phyloP scores from a whole-genome alignment of 2,113 vertebrate species.

The Brachypodius melanocephalos region DNA sequence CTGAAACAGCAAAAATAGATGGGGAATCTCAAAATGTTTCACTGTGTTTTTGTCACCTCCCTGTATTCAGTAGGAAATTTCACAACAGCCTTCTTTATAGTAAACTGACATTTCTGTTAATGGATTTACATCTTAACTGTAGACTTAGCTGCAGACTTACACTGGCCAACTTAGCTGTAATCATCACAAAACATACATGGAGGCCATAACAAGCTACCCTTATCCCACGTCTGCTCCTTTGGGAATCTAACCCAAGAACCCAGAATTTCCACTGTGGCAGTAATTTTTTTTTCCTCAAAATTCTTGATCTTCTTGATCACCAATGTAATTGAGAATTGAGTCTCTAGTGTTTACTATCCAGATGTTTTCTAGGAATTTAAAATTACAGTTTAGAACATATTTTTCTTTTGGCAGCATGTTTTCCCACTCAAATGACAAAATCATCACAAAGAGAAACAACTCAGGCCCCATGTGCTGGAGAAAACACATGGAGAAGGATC shows the following conservation, averaged over 20 bases:
- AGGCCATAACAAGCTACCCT: neutral
- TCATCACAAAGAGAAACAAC: neutral
- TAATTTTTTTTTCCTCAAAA: neutral
- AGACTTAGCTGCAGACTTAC: conserved; percentile 17
- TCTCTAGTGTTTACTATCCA: neutral
- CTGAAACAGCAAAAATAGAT: conserved; percentile 33
- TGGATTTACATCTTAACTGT: neutral
- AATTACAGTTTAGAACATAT: neutral
- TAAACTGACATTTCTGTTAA: conserved; percentile 45
- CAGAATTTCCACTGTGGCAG: neutral
- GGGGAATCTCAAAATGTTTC: conserved; percentile 15
- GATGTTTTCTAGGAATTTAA: neutral
- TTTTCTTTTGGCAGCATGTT: neutral
- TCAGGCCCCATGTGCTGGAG: neutral
- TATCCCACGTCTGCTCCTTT: neutral
- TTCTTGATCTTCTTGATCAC: neutral
- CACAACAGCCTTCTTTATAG: conserved; percentile 8
- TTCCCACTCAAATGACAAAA: neutral
- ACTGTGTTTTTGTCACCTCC: conserved; percentile 21
- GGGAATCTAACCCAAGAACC: neutral
- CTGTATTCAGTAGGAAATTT: conserved; percentile 19
- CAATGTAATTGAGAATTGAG: neutral
- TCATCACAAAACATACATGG: neutral
- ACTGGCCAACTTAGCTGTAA: neutral
- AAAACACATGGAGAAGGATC: neutral